Percentiles rank a stretch among this genome's conserved stretches.
phyloP scores from a whole-genome alignment of 2,888 invertebrate genomes.

The Philereme transversata region DNA sequence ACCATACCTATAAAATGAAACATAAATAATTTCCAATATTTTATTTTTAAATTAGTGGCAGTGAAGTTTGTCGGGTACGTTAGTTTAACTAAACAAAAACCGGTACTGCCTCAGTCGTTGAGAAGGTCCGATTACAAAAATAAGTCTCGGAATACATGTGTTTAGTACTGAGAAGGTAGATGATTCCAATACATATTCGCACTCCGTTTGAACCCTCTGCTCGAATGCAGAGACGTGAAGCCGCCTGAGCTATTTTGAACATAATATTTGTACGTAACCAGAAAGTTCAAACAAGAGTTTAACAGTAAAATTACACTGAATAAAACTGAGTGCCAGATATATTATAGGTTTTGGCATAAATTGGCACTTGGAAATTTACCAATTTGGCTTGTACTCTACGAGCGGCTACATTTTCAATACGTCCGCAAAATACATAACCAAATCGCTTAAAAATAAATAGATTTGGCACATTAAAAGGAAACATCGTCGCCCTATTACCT shows the following conservation, averaged over 20 bases:
- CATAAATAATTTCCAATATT: conserved; percentile 75
- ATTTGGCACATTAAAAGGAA: conserved; percentile 61
- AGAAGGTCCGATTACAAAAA: conserved; percentile 60
- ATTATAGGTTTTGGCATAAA: conserved; percentile 40
- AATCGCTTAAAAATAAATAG: conserved; percentile 39
- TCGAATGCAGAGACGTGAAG: not conserved
- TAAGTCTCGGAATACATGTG: conserved; percentile 45
- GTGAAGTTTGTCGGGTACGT: conserved; percentile 80
- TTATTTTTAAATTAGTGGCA: conserved; percentile 84
- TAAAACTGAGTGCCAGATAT: conserved; percentile 45
- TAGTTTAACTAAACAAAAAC: conserved; percentile 68
- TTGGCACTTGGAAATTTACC: conserved; percentile 50
- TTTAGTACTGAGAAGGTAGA: conserved; percentile 30
- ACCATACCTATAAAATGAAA: conserved; percentile 26
- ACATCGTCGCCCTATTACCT: conserved; percentile 53
- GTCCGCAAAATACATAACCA: conserved; percentile 23
- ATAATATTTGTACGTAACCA: not conserved
- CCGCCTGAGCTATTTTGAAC: not conserved
- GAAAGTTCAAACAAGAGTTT: conserved; percentile 41
- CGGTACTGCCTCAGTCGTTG: conserved; percentile 65
- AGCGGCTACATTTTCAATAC: conserved; percentile 5
- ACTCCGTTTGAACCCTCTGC: conserved; percentile 26
- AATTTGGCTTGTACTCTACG: conserved; percentile 37
- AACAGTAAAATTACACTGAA: conserved; percentile 32
- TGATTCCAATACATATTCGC: conserved; percentile 23